Evolutionary conservation across 2,888 invertebrate species (phyloP).

Genomic region (Sicus ferrugineus): DNA sequence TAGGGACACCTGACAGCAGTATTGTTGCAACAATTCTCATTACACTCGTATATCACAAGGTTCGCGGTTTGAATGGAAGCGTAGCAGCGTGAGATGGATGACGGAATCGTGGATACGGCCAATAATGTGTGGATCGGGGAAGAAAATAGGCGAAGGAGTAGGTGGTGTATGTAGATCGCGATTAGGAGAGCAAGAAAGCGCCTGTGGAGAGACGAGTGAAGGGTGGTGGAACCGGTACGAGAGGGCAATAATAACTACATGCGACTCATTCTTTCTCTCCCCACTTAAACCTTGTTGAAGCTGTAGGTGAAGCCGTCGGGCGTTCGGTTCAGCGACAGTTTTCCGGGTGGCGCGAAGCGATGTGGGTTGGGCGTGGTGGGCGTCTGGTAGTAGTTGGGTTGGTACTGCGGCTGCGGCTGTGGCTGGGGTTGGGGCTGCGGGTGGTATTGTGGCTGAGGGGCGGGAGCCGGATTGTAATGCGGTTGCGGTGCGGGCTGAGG

Average conservation of each 20-base stretch:
- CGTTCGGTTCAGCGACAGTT: slow-evolving; percentile 83
- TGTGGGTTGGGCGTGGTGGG: slow-evolving; percentile 74
- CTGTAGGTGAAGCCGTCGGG: slow-evolving; percentile 89
- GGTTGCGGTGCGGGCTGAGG: slow-evolving; percentile 60
- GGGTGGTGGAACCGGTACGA: not conserved
- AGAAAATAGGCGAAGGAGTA: slow-evolving; percentile 35
- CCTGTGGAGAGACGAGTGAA: not conserved
- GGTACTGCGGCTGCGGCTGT: slow-evolving; percentile 59
- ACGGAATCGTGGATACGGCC: not conserved
- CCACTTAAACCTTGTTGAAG: slow-evolving; percentile 72
- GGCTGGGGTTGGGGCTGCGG: slow-evolving; percentile 63
- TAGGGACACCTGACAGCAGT: slow-evolving; percentile 40
- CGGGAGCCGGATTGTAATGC: slow-evolving; percentile 52
- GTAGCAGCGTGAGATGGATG: slow-evolving; percentile 31
- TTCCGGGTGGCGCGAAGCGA: slow-evolving; percentile 85
- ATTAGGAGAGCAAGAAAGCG: slow-evolving; percentile 21
- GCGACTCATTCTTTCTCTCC: slow-evolving; percentile 47
- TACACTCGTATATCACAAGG: slow-evolving; percentile 48
- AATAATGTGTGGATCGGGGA: too few relatives aligned
- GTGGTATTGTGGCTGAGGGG: slow-evolving; percentile 61
- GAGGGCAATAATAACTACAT: not conserved
- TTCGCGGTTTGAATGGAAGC: slow-evolving; percentile 41
- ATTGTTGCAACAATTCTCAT: slow-evolving; percentile 32
- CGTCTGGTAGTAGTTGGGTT: slow-evolving; percentile 61
- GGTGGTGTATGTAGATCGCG: slow-evolving; percentile 35